These are phyloP conservation scores for Diabrotica balteata DNA, from an alignment of 2,888 invertebrate genomes.

Conservation along the genomic window DNA sequence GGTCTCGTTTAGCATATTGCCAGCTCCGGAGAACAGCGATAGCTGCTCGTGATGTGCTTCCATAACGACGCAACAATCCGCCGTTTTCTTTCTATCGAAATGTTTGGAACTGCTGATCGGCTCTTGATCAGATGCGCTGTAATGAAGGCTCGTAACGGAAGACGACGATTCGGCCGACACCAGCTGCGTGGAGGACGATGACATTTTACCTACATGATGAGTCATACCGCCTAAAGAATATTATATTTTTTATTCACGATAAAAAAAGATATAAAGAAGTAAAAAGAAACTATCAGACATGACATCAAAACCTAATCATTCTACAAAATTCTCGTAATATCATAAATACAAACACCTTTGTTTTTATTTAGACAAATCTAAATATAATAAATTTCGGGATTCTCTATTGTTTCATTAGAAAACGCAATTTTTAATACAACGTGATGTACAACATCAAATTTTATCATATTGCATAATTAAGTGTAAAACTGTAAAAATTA, in stretches of 20 bases:
- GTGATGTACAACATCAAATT: too few species aligned
- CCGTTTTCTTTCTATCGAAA: slow-evolving; percentile 32
- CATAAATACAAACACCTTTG: too few species aligned
- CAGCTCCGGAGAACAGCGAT: slow-evolving; percentile 55
- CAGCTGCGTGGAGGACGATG: slow-evolving; percentile 51
- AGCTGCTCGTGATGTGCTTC: slow-evolving; percentile 57
- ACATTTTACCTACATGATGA: slow-evolving; percentile 50
- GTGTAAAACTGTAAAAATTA: too few species aligned
- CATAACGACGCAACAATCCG: slow-evolving; percentile 58
- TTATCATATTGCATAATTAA: too few species aligned
- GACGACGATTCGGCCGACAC: slow-evolving; percentile 58
- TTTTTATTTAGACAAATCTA: too few species aligned
- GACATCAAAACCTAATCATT: neutral
- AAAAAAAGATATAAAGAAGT: neutral
- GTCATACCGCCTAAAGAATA: slow-evolving; percentile 53
- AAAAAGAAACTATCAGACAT: neutral
- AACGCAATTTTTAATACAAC: too few species aligned
- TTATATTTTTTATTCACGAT: slow-evolving; percentile 32
- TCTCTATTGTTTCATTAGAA: too few species aligned
- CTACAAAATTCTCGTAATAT: too few species aligned
- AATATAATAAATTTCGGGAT: too few species aligned
- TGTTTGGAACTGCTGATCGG: slow-evolving; percentile 25
- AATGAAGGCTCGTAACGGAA: slow-evolving; percentile 54
- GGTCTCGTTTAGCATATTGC: slow-evolving; percentile 22
- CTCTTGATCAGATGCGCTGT: slow-evolving; percentile 49